Evolutionary conservation across 2,888 invertebrate species (phyloP).

Genomic region (Anarsia innoxiella): DNA sequence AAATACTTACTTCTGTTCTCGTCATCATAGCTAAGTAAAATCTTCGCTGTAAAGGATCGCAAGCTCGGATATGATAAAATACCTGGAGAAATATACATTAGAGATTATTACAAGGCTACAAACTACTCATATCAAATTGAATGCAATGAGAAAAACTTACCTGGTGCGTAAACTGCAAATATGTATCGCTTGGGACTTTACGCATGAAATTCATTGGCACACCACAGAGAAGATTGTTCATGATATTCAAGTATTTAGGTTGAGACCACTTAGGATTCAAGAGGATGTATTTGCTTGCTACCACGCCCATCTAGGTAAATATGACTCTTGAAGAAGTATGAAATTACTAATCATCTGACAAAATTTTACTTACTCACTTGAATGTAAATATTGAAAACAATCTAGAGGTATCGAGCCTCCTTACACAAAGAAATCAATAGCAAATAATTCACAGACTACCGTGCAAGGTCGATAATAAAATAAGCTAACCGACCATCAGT

Average conservation of each 20-base stretch:
- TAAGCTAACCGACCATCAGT: too few relatives aligned
- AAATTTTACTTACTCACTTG: too few relatives aligned
- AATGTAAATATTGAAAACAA: too few relatives aligned
- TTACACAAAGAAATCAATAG: too few relatives aligned
- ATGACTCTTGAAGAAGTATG: too few relatives aligned
- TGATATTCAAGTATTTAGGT: conserved; percentile 47
- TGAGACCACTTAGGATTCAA: conserved; percentile 41
- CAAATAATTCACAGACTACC: too few relatives aligned
- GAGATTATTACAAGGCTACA: too few relatives aligned
- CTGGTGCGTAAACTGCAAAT: conserved; percentile 44
- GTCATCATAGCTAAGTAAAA: conserved; percentile 62
- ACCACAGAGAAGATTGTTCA: conserved; percentile 65
- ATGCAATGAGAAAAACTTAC: too few relatives aligned
- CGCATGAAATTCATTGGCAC: conserved; percentile 58
- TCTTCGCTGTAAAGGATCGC: conserved; percentile 54
- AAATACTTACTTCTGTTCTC: conserved; percentile 43
- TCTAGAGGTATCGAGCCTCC: too few relatives aligned
- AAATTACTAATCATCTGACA: too few relatives aligned
- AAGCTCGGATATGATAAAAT: conserved; percentile 60
- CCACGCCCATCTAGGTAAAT: conserved; percentile 61
- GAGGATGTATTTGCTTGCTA: conserved; percentile 49
- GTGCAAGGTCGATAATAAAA: too few relatives aligned
- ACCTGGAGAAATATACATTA: conserved; percentile 31
- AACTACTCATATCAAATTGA: too few relatives aligned
- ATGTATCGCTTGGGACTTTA: conserved; percentile 38